These are phyloP conservation scores for Elysia chlorotica DNA, from an alignment of 1,140 invertebrate genomes.

Conservation along the genomic window DNA sequence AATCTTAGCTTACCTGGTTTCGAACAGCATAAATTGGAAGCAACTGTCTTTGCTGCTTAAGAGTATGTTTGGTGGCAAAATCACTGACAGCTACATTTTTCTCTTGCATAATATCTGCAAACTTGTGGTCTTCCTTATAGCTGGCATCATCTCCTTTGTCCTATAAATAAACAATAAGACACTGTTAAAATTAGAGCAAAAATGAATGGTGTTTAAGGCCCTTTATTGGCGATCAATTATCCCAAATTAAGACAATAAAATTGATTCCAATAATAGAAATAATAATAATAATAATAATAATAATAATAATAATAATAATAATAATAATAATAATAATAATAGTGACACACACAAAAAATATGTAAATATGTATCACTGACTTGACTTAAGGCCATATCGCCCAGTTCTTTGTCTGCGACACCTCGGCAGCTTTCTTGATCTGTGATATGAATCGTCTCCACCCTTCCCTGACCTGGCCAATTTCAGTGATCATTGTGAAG, in stretches of 20 bases:
- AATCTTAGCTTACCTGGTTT: constrained; percentile 80
- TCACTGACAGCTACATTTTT: constrained; percentile 78
- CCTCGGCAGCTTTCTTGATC: too few relatives aligned
- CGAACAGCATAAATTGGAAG: constrained; percentile 95
- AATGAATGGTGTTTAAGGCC: background rate
- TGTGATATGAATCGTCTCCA: too few relatives aligned
- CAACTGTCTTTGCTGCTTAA: constrained; percentile 87
- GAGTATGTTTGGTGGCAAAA: constrained; percentile 85
- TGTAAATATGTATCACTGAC: too few relatives aligned
- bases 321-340: too few relatives aligned
- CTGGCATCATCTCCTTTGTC: constrained; percentile 61
- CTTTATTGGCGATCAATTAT: background rate
- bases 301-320: too few relatives aligned
- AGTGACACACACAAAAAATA: too few relatives aligned
- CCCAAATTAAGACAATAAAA: background rate
- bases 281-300: too few relatives aligned
- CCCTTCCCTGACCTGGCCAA: too few relatives aligned
- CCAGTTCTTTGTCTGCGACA: too few relatives aligned
- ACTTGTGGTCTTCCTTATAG: constrained; percentile 85
- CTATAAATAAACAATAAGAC: constrained; percentile 35
- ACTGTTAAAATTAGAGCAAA: constrained; percentile 5
- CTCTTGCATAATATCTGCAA: constrained; percentile 90
- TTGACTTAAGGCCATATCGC: too few relatives aligned
- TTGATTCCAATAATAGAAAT: background rate
- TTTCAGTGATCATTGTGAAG: too few relatives aligned